These are phyloP conservation scores for Lasiurus cinereus DNA, from an alignment of 2,113 vertebrate genomes.

Conservation along the genomic window DNA sequence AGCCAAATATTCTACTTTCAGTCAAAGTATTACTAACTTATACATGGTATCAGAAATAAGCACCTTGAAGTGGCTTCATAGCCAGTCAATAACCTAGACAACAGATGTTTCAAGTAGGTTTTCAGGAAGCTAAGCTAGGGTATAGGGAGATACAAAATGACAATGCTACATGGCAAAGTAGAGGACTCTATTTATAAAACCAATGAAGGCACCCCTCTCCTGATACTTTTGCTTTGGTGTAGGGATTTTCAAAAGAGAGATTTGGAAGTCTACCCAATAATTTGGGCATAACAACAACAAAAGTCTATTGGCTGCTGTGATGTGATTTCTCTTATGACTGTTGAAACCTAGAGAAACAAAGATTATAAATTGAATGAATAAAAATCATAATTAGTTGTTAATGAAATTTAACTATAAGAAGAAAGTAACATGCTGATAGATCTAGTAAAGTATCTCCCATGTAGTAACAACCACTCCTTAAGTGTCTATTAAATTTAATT, in stretches of 20 bases:
- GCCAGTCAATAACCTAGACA: neutral
- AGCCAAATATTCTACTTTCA: neutral
- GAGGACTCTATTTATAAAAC: neutral
- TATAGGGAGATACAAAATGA: neutral
- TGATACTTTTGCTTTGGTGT: neutral
- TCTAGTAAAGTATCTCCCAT: neutral
- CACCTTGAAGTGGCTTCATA: neutral
- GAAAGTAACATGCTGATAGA: neutral
- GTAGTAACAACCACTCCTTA: neutral
- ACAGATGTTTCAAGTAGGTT: neutral
- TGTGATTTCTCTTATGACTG: neutral
- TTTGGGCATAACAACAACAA: neutral
- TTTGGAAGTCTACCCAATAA: neutral
- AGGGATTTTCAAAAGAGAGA: neutral
- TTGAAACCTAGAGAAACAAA: neutral
- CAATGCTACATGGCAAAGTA: neutral
- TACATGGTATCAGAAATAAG: neutral
- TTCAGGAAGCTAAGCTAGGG: neutral
- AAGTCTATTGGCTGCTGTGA: neutral
- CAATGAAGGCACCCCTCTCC: neutral
- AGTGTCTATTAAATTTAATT: neutral
- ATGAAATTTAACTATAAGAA: constrained; percentile 20
- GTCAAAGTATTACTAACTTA: neutral
- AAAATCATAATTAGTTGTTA: neutral
- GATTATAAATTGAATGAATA: neutral